phyloP scores from a whole-genome alignment of 1,140 invertebrate genomes.

The Bombus pyrosoma region DNA sequence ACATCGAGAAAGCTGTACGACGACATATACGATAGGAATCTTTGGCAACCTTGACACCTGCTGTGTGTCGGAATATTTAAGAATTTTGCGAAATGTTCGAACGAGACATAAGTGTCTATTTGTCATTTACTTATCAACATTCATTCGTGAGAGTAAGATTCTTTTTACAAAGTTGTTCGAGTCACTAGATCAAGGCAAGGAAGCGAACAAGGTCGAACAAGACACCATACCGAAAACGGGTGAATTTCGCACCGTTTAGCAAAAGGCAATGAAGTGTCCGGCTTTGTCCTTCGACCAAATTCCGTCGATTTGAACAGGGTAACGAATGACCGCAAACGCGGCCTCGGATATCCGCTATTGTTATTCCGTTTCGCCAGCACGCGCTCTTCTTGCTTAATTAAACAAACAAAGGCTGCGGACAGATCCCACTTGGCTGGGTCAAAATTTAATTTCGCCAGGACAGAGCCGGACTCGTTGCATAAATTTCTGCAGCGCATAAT shows the following conservation, averaged over 20 bases:
- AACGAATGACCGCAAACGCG: conserved; percentile 38
- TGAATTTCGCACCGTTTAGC: no score
- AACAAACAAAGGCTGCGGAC: conserved; percentile 52
- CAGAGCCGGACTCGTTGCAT: conserved; percentile 45
- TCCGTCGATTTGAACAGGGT: conserved; percentile 26
- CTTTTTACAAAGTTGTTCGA: no score
- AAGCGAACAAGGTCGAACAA: no score
- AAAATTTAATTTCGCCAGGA: conserved; percentile 59
- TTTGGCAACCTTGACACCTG: no score
- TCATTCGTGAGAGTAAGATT: no score
- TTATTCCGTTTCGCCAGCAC: conserved; percentile 38
- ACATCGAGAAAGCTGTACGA: no score
- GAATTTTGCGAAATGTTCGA: no score
- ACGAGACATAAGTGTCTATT: no score
- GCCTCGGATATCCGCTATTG: conserved; percentile 36
- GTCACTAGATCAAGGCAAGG: no score
- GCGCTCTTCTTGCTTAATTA: conserved; percentile 48
- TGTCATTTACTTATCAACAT: background rate
- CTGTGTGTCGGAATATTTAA: no score
- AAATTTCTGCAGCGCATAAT: conserved; percentile 43
- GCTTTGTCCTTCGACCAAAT: conserved; percentile 6
- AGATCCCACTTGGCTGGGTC: conserved; percentile 34
- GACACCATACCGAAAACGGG: no score
- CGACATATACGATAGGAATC: no score
- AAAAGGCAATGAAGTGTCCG: background rate